Evolutionary conservation across 2,797 vertebrate genomes (phyloP).

Genomic region (Chlorospingus flavigularis): DNA sequence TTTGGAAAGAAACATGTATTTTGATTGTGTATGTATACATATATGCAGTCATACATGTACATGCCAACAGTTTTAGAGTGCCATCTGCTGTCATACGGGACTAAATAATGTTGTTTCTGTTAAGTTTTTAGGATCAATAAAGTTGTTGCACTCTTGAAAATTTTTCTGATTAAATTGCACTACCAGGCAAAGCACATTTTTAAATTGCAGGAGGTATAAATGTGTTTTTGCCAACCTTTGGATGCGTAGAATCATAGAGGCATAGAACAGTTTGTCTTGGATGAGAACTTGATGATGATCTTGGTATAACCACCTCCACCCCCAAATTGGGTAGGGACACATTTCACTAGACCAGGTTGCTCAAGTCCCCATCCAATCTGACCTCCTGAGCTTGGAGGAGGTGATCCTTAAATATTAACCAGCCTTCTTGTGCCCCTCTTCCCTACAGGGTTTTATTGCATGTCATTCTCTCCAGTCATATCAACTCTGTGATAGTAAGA

Average conservation of each 20-base stretch:
- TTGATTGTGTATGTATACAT: neutral
- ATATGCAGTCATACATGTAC: neutral
- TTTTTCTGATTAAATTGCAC: neutral
- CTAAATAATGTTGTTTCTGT: neutral
- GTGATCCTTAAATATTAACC: neutral
- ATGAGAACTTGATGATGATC: neutral
- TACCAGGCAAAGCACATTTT: neutral
- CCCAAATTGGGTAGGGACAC: neutral
- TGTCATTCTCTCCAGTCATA: neutral
- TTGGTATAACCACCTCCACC: neutral
- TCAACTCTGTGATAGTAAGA: neutral
- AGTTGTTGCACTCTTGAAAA: neutral
- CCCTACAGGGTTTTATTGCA: neutral
- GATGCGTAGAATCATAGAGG: neutral
- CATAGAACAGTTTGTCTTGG: neutral
- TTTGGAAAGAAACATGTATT: neutral
- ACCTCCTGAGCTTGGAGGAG: neutral
- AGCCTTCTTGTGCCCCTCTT: neutral
- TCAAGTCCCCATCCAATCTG: neutral
- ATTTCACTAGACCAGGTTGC: neutral
- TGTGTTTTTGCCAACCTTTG: rapidly evolving
- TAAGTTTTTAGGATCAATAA: neutral
- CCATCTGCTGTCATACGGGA: conserved; percentile 27
- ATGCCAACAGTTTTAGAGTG: conserved; percentile 30
- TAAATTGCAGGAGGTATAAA: neutral